Evolutionary conservation across 2,888 invertebrate species (phyloP).

Genomic region (Troides helena): DNA sequence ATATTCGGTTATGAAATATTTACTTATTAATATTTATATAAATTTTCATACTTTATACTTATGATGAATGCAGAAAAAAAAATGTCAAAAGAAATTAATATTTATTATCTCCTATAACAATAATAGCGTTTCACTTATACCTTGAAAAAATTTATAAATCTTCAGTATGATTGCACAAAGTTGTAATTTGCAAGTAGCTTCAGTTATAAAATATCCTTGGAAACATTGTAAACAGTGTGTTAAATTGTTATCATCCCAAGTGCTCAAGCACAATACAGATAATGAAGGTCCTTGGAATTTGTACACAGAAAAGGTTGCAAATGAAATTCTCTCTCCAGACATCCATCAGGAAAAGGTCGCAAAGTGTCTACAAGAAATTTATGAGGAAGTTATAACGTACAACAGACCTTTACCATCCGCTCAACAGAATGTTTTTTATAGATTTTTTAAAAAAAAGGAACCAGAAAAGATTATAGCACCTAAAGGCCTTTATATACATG

Average conservation of each 20-base stretch:
- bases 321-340: conserved; percentile 83
- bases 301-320: conserved; percentile 80
- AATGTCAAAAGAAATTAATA: conserved; percentile 2
- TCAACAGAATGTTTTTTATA: conserved; percentile 51
- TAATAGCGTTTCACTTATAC: conserved; percentile 21
- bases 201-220: conserved; percentile 53
- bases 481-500: conserved; percentile 92
- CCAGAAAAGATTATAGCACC: conserved; percentile 79
- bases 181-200: conserved; percentile 48
- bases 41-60: conserved; percentile 4
- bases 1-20: conserved; percentile 18
- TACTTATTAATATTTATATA: not conserved
- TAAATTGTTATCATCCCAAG: conserved; percentile 58
- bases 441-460: conserved; percentile 59
- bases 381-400: conserved; percentile 82
- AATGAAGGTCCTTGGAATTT: conserved; percentile 73
- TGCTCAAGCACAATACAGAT: conserved; percentile 40
- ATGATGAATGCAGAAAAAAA: not conserved
- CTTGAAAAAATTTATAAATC: conserved; percentile 31
- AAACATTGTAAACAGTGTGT: conserved; percentile 57
- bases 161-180: conserved; percentile 54
- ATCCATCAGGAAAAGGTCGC: conserved; percentile 86
- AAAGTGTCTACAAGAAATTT: conserved; percentile 84
- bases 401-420: conserved; percentile 53
- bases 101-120: conserved; percentile 4